Percentiles rank a stretch among this genome's conserved stretches.
Conservation (phyloP, 1,140 invertebrate genomes). For the Panagrolaimus sp. region DNA sequence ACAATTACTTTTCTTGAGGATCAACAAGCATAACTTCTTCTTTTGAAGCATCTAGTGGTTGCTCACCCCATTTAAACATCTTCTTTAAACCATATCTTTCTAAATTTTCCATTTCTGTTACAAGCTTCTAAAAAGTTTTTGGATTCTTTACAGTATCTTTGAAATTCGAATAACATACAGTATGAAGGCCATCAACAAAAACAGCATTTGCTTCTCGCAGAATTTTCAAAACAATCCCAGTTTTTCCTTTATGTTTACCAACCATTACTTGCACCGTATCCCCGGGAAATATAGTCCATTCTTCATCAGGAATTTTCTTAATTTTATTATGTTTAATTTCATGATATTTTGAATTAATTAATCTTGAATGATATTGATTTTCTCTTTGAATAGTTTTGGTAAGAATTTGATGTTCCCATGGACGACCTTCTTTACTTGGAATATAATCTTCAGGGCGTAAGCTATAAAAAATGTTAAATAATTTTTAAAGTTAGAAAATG, state of each 20-base stretch:
- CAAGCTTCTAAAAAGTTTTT: slow-evolving; percentile 32
- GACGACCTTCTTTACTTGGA: slow-evolving; percentile 25
- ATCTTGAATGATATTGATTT: background rate
- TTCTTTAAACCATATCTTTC: slow-evolving; percentile 32
- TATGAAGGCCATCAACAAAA: slow-evolving; percentile 85
- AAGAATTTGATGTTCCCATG: slow-evolving; percentile 39
- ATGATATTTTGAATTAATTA: slow-evolving; percentile 27
- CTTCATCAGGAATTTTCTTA: slow-evolving; percentile 56
- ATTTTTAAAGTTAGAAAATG: background rate
- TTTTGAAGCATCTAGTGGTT: slow-evolving; percentile 68
- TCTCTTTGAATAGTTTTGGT: slow-evolving; percentile 20
- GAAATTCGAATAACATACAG: slow-evolving; percentile 58
- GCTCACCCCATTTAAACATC: slow-evolving; percentile 34
- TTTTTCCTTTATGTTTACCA: slow-evolving; percentile 91
- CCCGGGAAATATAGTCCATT: slow-evolving; percentile 76
- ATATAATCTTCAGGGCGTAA: slow-evolving; percentile 52
- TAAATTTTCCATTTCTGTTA: slow-evolving; percentile 29
- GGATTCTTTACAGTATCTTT: background rate
- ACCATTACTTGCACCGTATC: slow-evolving; percentile 81
- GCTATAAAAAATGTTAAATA: slow-evolving; percentile 32
- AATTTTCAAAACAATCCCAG: slow-evolving; percentile 70
- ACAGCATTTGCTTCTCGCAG: slow-evolving; percentile 81
- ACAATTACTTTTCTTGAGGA: slow-evolving; percentile 75
- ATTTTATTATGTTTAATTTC: slow-evolving; percentile 39
- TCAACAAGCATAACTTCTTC: slow-evolving; percentile 79